Percentiles rank a stretch among this genome's conserved stretches.
Evolutionary conservation across 2,797 vertebrate genomes (phyloP).

Genomic region (Carapus acus): DNA sequence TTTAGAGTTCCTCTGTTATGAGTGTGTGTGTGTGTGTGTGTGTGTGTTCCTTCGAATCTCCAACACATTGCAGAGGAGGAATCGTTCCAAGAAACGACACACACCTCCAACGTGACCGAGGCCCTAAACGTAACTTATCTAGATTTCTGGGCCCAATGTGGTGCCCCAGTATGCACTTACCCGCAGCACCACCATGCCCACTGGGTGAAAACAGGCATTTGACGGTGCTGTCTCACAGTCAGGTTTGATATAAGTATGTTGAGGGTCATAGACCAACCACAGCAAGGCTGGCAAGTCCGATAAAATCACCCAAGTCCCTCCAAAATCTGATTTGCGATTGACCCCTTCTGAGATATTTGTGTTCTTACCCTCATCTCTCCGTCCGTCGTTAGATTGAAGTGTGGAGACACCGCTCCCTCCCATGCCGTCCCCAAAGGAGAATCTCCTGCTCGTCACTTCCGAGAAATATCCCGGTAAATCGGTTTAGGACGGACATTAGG

Average conservation of each 20-base stretch:
- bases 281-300: no score
- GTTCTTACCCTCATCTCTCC: conserved; percentile 22
- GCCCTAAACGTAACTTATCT: no score
- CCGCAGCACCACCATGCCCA: no score
- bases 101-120: background rate
- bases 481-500: conserved; percentile 62
- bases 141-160: no score
- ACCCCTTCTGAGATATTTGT: conserved; percentile 17
- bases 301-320: no score
- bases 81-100: conserved; percentile 1
- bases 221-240: no score
- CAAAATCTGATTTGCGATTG: background rate
- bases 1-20: conserved; percentile 31
- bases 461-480: conserved; percentile 57
- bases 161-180: no score
- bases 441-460: conserved; percentile 39
- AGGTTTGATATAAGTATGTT: no score
- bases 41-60: conserved; percentile 12
- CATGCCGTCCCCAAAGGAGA: conserved; percentile 18
- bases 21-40: no score
- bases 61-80: conserved; percentile 9
- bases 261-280: no score
- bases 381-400: conserved; percentile 8
- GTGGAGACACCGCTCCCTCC: conserved; percentile 11
- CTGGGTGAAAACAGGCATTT: no score